Conservation (phyloP, 2,888 invertebrate genomes). For the Mythimna vitellina region DNA sequence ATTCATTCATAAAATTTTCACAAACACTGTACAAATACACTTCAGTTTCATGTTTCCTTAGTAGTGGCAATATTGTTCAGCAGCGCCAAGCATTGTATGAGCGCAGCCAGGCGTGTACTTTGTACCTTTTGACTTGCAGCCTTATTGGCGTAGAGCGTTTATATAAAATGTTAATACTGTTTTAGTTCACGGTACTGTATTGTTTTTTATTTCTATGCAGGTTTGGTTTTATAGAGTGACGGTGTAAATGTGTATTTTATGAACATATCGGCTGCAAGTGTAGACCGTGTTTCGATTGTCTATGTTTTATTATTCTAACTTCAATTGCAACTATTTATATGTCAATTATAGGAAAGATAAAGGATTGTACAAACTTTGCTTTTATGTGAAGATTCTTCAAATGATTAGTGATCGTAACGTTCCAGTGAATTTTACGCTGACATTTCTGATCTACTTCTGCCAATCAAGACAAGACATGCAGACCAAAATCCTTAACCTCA, state of each 20-base stretch:
- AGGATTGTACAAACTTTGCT: too few species aligned
- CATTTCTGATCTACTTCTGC: too few species aligned
- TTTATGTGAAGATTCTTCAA: too few species aligned
- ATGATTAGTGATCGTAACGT: too few species aligned
- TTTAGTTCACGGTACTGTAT: conserved; percentile 12
- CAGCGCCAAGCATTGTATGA: conserved; percentile 44
- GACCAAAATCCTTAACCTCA: too few species aligned
- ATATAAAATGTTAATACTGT: conserved; percentile 29
- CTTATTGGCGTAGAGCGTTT: conserved; percentile 44
- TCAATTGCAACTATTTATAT: too few species aligned
- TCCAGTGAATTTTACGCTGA: too few species aligned
- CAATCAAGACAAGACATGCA: too few species aligned
- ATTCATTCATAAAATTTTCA: conserved; percentile 6
- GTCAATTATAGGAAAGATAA: too few species aligned
- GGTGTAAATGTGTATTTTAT: background rate
- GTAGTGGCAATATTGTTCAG: conserved; percentile 32
- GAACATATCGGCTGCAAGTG: too few species aligned
- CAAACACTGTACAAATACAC: background rate
- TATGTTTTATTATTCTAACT: too few species aligned
- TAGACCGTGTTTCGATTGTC: too few species aligned
- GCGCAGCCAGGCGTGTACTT: conserved; percentile 34
- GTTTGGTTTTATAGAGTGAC: background rate
- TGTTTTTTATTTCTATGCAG: conserved; percentile 15
- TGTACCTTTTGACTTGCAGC: conserved; percentile 45
- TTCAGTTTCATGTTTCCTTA: background rate